Evolutionary conservation across 1,140 invertebrate species (phyloP).

Genomic region (Euura saliciscinereae): DNA sequence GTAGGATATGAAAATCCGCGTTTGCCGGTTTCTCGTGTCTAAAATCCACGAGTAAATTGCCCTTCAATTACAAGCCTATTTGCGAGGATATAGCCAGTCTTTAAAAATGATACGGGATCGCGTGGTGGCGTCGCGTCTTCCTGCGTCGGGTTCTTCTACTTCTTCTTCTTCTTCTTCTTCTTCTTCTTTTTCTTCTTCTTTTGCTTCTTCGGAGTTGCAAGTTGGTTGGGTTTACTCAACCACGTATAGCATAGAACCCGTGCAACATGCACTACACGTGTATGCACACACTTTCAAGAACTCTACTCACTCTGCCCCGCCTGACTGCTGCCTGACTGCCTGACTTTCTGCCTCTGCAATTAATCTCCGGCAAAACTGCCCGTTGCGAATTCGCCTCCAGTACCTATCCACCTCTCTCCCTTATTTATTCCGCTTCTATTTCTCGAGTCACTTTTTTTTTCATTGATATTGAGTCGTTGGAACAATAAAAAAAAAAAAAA

Average conservation of each 20-base stretch:
- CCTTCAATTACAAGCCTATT: slow-evolving; percentile 7
- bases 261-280: background rate
- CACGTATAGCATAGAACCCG: background rate
- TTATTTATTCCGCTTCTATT: background rate
- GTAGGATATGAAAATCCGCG: too few species aligned
- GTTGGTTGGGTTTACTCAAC: too few species aligned
- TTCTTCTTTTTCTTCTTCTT: too few species aligned
- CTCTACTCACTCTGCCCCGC: too few species aligned
- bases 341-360: background rate
- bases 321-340: background rate
- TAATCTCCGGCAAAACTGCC: slow-evolving; percentile 1
- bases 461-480: too few species aligned
- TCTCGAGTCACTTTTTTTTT: background rate
- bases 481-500: too few species aligned
- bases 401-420: background rate
- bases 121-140: slow-evolving; percentile 1
- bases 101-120: slow-evolving; percentile 7
- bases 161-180: too few species aligned
- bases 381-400: background rate
- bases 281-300: background rate
- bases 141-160: background rate
- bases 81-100: background rate
- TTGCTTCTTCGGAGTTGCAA: too few species aligned
- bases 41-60: background rate
- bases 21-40: background rate